Evolutionary conservation across 2,113 vertebrate genomes (phyloP).

Genomic region (Elgaria multicarinata): DNA sequence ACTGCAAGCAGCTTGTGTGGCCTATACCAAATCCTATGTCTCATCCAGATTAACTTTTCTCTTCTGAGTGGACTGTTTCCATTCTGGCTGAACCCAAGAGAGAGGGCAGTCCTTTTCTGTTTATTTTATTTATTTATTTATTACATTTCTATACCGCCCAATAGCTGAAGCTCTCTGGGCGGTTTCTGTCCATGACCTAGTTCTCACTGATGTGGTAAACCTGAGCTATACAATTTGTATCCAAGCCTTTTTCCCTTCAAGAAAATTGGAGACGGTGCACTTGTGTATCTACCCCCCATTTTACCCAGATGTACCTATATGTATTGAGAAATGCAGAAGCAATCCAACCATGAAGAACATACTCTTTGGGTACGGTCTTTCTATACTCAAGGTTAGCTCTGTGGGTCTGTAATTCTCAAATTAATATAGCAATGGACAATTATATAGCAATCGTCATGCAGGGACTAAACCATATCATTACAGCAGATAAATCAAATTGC

Average conservation of each 20-base stretch:
- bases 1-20: background rate
- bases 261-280: no score
- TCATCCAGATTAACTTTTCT: background rate
- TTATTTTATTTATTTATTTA: no score
- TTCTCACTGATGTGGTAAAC: background rate
- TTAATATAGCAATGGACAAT: background rate
- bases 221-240: background rate
- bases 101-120: background rate
- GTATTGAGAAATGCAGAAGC: background rate
- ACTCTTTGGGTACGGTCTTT: background rate
- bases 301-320: background rate
- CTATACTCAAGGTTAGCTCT: background rate
- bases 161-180: no score
- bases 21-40: background rate
- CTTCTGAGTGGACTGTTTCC: background rate
- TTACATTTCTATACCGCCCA: no score
- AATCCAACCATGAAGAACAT: background rate
- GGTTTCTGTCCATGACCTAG: no score
- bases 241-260: background rate
- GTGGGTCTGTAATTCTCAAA: background rate
- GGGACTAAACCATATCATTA: background rate
- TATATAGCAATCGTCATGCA: background rate
- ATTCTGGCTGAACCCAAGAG: background rate
- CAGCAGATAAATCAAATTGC: background rate
- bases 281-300: background rate